Evolutionary conservation across 2,888 invertebrate species (phyloP), one percentile per base, ranked within the genome.

Genomic region (Acrobasis consociella): DNA sequence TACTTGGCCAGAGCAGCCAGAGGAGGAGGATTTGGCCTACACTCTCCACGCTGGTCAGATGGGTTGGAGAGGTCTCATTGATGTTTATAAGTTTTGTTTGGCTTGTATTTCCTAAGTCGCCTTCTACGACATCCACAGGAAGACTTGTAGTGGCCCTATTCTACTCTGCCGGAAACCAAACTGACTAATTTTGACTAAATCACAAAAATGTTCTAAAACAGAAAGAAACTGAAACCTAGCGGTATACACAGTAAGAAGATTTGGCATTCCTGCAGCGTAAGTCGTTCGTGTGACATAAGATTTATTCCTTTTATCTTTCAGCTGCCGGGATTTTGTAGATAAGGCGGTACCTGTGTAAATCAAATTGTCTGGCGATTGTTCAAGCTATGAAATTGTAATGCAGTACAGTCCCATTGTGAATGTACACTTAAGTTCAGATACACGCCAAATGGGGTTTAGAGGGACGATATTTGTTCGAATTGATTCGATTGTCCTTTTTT

Each of bases 251-350:
- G 71, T 72, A 70, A 76, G 73, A 71, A 73, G 75, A 78, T 76
- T 75, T 77, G 65, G 72, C 69, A 76, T 75, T 77, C 80, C 75
- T 80, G 77, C 81, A 78, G 77, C 83, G 86, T 85, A 87, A 85
- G 87, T 81, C 84, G 79, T 80, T 83, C 78, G 81, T 72, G 80
- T 85, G 88, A 87, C 86, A 82, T 80, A 84, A 86, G 88, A 89
- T 89, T 89, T 88, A 89, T 90, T 85, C 83, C 83, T 84, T 86
- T 89, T 86, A 88, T 89, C 87, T 87, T 74, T 72, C 80, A 80
- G 74, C 75, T 79, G 80, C 76, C 76, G 79, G 81, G 82, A 85
- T 87, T 87, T 83, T 80, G 79, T 68, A 78, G 81, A 87, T 86
- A 87, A 85, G 80, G 74, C 71, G 67, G 73, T 72, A 76, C 81